Evolutionary conservation across 37 sponge, comb jelly and placozoan species (phyloP).

Genomic region (Beroe ovata): DNA sequence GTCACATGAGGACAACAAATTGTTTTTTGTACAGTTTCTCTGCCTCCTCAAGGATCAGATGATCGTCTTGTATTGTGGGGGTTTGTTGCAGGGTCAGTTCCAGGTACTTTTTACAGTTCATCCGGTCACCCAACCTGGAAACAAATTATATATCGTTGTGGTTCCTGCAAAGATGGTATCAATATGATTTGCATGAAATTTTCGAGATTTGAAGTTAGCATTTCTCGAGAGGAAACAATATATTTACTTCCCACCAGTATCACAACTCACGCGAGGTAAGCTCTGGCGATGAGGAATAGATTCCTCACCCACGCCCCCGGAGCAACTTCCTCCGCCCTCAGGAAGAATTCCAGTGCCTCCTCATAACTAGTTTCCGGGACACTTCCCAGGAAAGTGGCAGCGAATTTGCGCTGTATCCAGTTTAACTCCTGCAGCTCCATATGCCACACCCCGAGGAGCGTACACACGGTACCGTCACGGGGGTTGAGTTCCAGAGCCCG

Average conservation of each 20-base stretch:
- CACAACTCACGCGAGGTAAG: conserved; percentile 35
- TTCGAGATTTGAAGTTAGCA: no score
- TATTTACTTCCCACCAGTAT: no score
- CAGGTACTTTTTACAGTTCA: not conserved
- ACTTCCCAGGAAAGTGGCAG: not conserved
- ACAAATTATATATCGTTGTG: no score
- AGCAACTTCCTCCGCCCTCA: conserved; percentile 6
- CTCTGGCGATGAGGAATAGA: conserved; percentile 19
- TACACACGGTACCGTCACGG: conserved; percentile 9
- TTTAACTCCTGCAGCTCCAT: conserved; percentile 48
- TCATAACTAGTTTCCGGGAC: conserved; percentile 18
- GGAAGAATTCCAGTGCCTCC: conserved; percentile 16
- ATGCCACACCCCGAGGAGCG: conserved; percentile 47
- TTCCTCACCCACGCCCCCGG: conserved; percentile 13
- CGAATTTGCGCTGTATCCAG: conserved; percentile 9
- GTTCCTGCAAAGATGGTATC: no score
- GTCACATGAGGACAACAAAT: conserved; percentile 1
- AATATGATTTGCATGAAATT: no score
- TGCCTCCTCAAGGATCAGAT: conserved; percentile 16
- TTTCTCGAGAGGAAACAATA: no score
- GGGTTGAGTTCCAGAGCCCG: conserved; percentile 46
- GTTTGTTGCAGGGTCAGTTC: not conserved
- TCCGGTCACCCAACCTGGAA: conserved; percentile 29
- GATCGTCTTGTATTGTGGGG: conserved; percentile 5
- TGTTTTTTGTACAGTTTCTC: conserved; percentile 25